phyloP scores from a whole-genome alignment of 1,140 invertebrate species.

The Microplitis mediator region DNA sequence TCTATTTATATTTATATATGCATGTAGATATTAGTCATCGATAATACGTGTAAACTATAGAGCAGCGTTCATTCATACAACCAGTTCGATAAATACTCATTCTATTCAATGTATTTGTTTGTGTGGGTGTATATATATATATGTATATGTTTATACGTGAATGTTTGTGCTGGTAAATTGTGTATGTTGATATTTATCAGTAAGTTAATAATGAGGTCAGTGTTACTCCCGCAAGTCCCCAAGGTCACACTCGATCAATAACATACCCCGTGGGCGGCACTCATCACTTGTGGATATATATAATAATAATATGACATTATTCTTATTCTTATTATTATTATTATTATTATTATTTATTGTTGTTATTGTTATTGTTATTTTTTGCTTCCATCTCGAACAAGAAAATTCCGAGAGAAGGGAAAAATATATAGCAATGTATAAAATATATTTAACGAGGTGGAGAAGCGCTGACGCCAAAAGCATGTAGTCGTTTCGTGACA shows the following conservation, averaged over 20 bases:
- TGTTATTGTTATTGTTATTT: too few relatives aligned
- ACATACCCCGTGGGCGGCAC: too few relatives aligned
- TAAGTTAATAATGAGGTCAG: constrained; percentile 22
- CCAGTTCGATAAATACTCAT: not conserved
- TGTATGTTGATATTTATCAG: not conserved
- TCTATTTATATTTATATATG: too few relatives aligned
- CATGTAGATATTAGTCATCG: too few relatives aligned
- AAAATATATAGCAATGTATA: not conserved
- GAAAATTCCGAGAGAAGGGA: not conserved
- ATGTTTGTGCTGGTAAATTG: not conserved
- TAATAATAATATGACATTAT: not conserved
- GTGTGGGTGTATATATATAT: too few relatives aligned
- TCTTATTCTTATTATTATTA: too few relatives aligned
- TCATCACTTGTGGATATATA: not conserved
- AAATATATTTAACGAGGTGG: constrained; percentile 8
- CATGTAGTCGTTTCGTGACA: constrained; percentile 15
- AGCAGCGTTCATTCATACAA: too few relatives aligned
- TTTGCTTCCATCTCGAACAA: too few relatives aligned
- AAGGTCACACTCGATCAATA: not conserved
- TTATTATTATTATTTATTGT: too few relatives aligned
- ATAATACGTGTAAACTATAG: not conserved
- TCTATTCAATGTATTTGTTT: not conserved
- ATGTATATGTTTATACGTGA: not conserved
- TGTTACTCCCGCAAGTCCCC: constrained; percentile 10
- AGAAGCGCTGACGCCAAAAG: constrained; percentile 1